Conservation (phyloP, 2,113 vertebrate species). For the Telmatochromis brichardi region DNA sequence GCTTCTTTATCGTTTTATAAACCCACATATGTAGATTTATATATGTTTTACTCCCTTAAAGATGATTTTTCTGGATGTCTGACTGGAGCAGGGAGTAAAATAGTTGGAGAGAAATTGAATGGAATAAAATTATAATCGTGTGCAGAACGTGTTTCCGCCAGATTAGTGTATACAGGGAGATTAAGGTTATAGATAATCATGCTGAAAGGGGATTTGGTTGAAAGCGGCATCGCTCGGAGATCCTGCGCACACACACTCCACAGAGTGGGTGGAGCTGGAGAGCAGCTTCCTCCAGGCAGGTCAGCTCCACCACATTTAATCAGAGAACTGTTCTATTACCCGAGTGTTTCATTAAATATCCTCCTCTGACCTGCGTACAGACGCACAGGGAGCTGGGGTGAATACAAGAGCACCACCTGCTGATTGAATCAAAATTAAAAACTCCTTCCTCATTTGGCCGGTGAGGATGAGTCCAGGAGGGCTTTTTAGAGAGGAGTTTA, state of each 20-base stretch:
- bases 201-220: slow-evolving; percentile 54
- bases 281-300: not conserved
- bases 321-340: not conserved
- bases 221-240: not conserved
- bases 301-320: not conserved
- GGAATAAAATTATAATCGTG: not conserved
- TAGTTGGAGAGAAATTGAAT: not conserved
- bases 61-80: not conserved
- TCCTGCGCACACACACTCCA: not conserved
- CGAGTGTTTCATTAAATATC: not conserved
- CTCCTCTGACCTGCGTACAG: not conserved
- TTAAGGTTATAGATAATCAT: slow-evolving; percentile 55
- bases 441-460: not conserved
- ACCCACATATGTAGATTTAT: not conserved
- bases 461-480: not conserved
- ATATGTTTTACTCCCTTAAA: not conserved
- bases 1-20: not conserved
- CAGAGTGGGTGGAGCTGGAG: not conserved
- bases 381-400: not conserved
- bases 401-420: slow-evolving; percentile 17
- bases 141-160: not conserved
- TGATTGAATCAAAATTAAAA: not conserved
- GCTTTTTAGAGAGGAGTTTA: not conserved
- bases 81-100: not conserved
- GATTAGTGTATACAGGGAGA: slow-evolving; percentile 35